A percentile compares a stretch with the other conserved stretches of the same genome.
These are phyloP conservation scores for Heliconius erato DNA, from an alignment of 2,888 invertebrate genomes.

Conservation along the genomic window DNA sequence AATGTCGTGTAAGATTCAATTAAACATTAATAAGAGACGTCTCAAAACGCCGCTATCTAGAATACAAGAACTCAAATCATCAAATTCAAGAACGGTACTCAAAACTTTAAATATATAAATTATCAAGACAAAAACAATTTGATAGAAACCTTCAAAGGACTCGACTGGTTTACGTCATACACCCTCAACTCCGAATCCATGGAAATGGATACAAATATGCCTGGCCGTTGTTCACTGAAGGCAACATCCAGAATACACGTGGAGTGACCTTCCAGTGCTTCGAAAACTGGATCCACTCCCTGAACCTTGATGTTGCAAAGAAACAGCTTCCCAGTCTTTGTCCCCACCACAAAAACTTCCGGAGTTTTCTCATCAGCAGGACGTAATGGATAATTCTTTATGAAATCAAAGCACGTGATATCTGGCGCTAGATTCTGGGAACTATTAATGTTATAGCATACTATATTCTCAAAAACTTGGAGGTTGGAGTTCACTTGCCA, in stretches of 20 bases:
- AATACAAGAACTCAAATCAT: neutral
- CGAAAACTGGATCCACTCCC: conserved; percentile 69
- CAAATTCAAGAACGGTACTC: neutral
- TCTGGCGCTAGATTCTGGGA: conserved; percentile 64
- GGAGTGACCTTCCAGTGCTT: conserved; percentile 66
- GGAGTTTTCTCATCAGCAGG: conserved; percentile 65
- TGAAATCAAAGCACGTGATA: conserved; percentile 76
- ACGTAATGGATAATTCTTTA: conserved; percentile 65
- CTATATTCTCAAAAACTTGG: conserved; percentile 69
- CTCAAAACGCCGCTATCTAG: no score
- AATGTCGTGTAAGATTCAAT: neutral
- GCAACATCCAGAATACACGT: conserved; percentile 70
- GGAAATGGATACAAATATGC: conserved; percentile 71
- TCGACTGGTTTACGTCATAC: conserved; percentile 68
- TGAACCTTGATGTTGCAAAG: conserved; percentile 65
- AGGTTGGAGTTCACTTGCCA: conserved; percentile 74
- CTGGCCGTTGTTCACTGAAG: conserved; percentile 69
- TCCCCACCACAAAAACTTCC: conserved; percentile 73
- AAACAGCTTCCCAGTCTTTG: conserved; percentile 66
- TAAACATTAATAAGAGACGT: neutral
- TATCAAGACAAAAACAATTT: neutral
- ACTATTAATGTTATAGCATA: conserved; percentile 66
- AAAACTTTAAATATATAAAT: neutral
- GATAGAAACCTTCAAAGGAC: conserved; percentile 67
- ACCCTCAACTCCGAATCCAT: conserved; percentile 75